A percentile compares a stretch with the other conserved stretches of the same genome.
Conservation (phyloP, 1,140 invertebrate genomes). For the Lucilia sericata region DNA sequence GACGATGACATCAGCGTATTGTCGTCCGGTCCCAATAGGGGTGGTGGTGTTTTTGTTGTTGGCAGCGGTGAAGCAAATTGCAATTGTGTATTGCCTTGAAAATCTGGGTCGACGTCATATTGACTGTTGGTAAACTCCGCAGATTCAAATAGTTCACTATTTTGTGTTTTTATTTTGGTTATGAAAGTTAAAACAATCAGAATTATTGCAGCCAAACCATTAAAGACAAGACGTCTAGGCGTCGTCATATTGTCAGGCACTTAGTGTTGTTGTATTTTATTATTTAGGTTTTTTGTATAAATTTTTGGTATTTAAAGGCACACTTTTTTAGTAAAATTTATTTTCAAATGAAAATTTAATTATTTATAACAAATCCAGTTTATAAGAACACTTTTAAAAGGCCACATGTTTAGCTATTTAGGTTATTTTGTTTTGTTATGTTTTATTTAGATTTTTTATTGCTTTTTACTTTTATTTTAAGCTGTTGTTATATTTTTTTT, state of each 20-base stretch:
- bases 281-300: background rate
- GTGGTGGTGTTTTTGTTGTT: slow-evolving; percentile 50
- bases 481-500: background rate
- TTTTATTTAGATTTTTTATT: background rate
- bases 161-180: slow-evolving; percentile 7
- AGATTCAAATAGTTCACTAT: slow-evolving; percentile 36
- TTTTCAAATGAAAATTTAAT: background rate
- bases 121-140: slow-evolving; percentile 32
- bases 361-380: slow-evolving; percentile 10
- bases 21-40: slow-evolving; percentile 56
- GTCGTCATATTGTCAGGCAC: slow-evolving; percentile 18
- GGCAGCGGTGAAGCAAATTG: slow-evolving; percentile 46
- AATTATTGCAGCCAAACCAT: background rate
- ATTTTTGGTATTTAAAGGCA: background rate
- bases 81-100: slow-evolving; percentile 35
- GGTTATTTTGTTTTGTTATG: slow-evolving; percentile 26
- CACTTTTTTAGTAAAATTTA: background rate
- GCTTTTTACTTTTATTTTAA: background rate
- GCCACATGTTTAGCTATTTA: slow-evolving; percentile 1
- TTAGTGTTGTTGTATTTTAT: slow-evolving; percentile 2
- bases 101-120: slow-evolving; percentile 40
- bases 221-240: background rate
- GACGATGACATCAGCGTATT: slow-evolving; percentile 55
- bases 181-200: background rate
- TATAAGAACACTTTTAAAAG: slow-evolving; percentile 34